Evolutionary conservation across 2,888 invertebrate species (phyloP).

Genomic region (Malacosoma neustria): DNA sequence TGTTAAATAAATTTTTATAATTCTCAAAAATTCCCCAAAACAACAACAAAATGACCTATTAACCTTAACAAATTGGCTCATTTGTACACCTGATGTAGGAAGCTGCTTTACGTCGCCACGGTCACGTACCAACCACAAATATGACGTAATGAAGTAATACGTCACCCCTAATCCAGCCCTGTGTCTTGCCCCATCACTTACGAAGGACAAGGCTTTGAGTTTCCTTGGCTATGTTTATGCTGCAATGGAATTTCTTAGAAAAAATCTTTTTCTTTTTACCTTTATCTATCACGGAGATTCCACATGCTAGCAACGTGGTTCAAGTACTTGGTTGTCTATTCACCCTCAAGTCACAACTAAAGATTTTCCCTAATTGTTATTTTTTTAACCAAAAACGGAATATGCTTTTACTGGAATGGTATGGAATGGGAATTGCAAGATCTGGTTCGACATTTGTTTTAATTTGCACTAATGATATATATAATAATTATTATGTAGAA

Average conservation of each 20-base stretch:
- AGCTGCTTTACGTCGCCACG: slow-evolving; percentile 18
- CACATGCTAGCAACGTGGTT: too few relatives aligned
- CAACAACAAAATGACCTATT: slow-evolving; percentile 20
- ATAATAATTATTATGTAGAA: too few relatives aligned
- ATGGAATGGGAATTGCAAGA: too few relatives aligned
- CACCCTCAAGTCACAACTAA: too few relatives aligned
- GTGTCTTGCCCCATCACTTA: slow-evolving; percentile 50
- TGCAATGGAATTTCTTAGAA: slow-evolving; percentile 8
- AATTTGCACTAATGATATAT: too few relatives aligned
- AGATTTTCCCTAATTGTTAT: too few relatives aligned
- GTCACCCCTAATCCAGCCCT: slow-evolving; percentile 53
- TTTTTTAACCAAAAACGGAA: too few relatives aligned
- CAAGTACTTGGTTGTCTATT: too few relatives aligned
- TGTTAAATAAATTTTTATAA: too few relatives aligned
- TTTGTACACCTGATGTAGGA: slow-evolving; percentile 38
- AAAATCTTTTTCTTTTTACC: slow-evolving; percentile 4
- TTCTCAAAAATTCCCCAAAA: slow-evolving; percentile 9
- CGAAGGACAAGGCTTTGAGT: slow-evolving; percentile 47
- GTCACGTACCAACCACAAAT: slow-evolving; percentile 49
- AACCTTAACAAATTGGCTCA: slow-evolving; percentile 28
- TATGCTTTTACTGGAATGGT: too few relatives aligned
- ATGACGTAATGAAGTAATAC: slow-evolving; percentile 43
- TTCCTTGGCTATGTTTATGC: slow-evolving; percentile 29
- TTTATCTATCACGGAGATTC: not conserved
- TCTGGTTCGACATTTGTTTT: too few relatives aligned